Conservation (phyloP, 2,113 vertebrate species). For the Lichenostomus cassidix region DNA sequence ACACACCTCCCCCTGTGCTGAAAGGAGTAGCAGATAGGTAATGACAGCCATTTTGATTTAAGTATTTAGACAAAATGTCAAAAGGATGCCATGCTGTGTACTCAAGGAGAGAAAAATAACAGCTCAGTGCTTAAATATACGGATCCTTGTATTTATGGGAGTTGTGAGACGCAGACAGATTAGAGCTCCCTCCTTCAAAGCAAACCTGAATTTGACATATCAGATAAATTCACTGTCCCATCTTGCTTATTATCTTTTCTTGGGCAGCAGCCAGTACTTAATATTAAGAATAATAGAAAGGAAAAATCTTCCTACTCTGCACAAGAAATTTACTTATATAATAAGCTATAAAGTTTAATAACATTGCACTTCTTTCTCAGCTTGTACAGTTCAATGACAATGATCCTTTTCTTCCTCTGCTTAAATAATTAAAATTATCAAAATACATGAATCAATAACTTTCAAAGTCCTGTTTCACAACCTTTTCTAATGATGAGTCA, state of each 20-base stretch:
- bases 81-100: background rate
- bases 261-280: constrained; percentile 8
- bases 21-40: background rate
- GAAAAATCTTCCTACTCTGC: background rate
- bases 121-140: background rate
- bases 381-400: background rate
- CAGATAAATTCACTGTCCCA: background rate
- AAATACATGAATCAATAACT: background rate
- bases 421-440: constrained; percentile 16
- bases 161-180: background rate
- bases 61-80: constrained; percentile 21
- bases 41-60: constrained; percentile 33
- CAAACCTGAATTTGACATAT: constrained; percentile 12
- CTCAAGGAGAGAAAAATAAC: background rate
- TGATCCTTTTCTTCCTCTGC: background rate
- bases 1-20: background rate
- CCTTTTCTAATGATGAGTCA: background rate
- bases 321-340: constrained; percentile 27
- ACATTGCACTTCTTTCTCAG: background rate
- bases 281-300: constrained; percentile 15
- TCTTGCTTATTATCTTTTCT: constrained; percentile 22
- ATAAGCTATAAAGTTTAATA: constrained; percentile 33
- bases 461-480: background rate
- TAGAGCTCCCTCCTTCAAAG: background rate
- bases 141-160: background rate